A percentile compares a stretch with the other conserved stretches of the same genome.
Conservation (phyloP, 2,888 invertebrate genomes). For the Eupithecia abbreviata region DNA sequence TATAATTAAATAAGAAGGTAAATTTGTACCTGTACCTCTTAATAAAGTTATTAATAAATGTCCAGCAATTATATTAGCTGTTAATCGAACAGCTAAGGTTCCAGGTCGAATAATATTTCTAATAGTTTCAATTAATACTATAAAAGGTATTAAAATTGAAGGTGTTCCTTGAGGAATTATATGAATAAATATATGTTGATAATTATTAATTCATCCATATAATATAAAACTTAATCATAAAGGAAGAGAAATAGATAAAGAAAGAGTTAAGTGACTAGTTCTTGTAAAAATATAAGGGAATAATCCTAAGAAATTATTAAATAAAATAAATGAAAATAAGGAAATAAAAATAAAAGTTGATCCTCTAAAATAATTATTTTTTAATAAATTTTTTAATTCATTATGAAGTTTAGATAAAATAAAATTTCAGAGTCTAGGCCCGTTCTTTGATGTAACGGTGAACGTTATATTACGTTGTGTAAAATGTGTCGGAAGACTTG, state of each 20-base stretch:
- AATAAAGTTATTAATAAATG: slow-evolving; percentile 86
- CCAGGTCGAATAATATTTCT: slow-evolving; percentile 88
- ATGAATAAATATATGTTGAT: slow-evolving; percentile 86
- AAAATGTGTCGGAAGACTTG: no score
- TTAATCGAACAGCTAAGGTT: slow-evolving; percentile 87
- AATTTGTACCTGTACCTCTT: slow-evolving; percentile 64
- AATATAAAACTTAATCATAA: slow-evolving; percentile 87
- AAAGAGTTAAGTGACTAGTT: slow-evolving; percentile 86
- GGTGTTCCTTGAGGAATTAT: slow-evolving; percentile 88
- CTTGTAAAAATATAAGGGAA: slow-evolving; percentile 89
- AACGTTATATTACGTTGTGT: no score
- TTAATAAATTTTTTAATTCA: slow-evolving; percentile 85
- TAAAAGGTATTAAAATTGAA: slow-evolving; percentile 86
- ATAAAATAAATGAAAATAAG: slow-evolving; percentile 84
- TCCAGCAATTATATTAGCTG: slow-evolving; percentile 87
- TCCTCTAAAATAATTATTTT: slow-evolving; percentile 71
- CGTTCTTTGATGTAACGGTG: no score
- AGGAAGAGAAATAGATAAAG: slow-evolving; percentile 84
- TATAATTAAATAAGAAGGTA: slow-evolving; percentile 58
- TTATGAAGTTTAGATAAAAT: slow-evolving; percentile 75
- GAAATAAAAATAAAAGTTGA: slow-evolving; percentile 83
- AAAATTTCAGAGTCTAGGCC: no score
- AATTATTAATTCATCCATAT: slow-evolving; percentile 86
- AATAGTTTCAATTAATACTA: slow-evolving; percentile 89
- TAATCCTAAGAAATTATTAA: slow-evolving; percentile 88